Base-by-base conservation (phyloP, 2,888 invertebrate genomes). In the Epirrita christyi region DNA sequence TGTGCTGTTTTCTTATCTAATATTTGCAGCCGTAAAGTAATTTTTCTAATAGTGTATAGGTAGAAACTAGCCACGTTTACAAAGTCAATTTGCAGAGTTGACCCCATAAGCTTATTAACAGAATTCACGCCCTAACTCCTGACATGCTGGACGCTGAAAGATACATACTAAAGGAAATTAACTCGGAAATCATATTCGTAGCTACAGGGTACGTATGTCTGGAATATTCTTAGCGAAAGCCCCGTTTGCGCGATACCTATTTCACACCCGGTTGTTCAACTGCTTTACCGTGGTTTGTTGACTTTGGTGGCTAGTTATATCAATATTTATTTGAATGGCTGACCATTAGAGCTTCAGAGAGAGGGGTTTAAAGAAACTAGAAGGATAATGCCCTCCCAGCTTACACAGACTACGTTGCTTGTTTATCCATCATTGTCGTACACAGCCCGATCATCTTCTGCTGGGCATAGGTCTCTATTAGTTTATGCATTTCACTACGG, bases 161-260 rank as follows among this genome's bases (percentile, higher is more conserved):
- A 65, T 64, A 60, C 46, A 43, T 48, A 40, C 50, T 59, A 58
- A 38, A 79, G 85, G 86, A 85, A 82, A 85, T 86, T 82, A 76
- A 71, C 77, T 76, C 78, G 82, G 83, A 83, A 81, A 82, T 83
- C 68, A 75, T 71, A 72, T 70, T 75, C 67, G 46, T 8, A 11
- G 45, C 42, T 34, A 6, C 37, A 6, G 15, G 28, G 10, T 42
- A 14, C 28, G 38, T 21, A 44, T 9, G 34, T 2, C 21, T n/a
- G n/a, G n/a, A 36, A 46, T 53, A 41, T 29, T 44, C 8, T 15
- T 28, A 27, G 21, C 15, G 37, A 0, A 46, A 54, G 42, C 41
- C 14, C 41, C 14, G 36, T 27, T 54, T 36, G 11, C 14, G 21
- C 47, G 11, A 53, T 41, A n/a, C 13, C 7, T 2, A 11, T 11